Base-by-base conservation (phyloP, 2,888 invertebrate genomes). In the Leucophora obtusa region DNA sequence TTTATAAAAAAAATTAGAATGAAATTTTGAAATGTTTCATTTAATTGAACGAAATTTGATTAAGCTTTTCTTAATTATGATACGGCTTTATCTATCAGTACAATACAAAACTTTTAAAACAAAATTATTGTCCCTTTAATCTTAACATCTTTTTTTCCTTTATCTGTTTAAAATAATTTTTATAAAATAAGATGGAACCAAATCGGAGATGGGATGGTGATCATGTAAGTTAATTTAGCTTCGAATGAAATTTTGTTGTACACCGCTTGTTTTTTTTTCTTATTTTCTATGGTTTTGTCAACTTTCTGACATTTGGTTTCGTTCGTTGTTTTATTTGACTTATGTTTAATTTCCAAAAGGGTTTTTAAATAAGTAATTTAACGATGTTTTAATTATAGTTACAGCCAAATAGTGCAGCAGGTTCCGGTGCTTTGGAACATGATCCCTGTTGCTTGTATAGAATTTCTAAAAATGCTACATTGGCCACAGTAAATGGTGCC, bases 361-460 rank as follows among this genome's bases (percentile, higher is more conserved):
- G 1, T 33, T 74, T 21, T 65, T 7, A 9, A 50, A 14, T 4
- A n/a, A 53, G 15, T 58, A 7, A n/a, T 54, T 69, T 59, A 43
- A 38, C 60, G 28, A 66, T 9, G 33, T 38, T 47, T 62, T 18
- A 15, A 28, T 58, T 56, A 50, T 91, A 98, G 98, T 91, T 98
- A 58, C 96, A 98, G 90, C 96, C 97, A 1, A 96, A 97, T 87
- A 97, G 97, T 89, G 97, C 98, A 7, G 96, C 97, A 68, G 98
- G 98, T 4, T 98, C 98, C 2, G 97, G 98, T 53, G 98, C 99
- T 9, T 91, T 99, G 84, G 99, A 99, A 90, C 98, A 99, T 89
- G 99, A 99, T 91, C 94, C 97, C 2, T 97, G 98, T 88, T 96
- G 96, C 86, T 91, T 99, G 74, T 98, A 97, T 91, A 93, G 95